These are phyloP conservation scores for Falco berigora DNA, from an alignment of 2,797 vertebrate genomes.

Conservation along the genomic window DNA sequence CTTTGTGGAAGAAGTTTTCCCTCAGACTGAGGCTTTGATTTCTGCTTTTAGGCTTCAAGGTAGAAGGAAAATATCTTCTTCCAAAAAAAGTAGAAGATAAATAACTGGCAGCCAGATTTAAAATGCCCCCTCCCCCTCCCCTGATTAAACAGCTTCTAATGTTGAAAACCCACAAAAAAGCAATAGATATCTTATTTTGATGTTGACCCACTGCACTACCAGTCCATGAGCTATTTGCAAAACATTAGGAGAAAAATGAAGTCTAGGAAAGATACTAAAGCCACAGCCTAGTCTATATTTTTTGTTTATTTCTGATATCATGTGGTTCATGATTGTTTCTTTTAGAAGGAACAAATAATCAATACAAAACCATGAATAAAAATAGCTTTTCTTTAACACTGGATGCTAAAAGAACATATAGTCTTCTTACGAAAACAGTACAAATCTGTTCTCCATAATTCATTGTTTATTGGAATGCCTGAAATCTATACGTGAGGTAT, in stretches of 20 bases:
- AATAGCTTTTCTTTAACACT: slow-evolving; percentile 70
- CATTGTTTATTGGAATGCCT: slow-evolving; percentile 61
- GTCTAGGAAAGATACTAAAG: slow-evolving; percentile 32
- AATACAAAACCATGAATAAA: slow-evolving; percentile 69
- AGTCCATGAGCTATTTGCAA: background rate
- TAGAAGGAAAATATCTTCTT: background rate
- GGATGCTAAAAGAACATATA: slow-evolving; percentile 63
- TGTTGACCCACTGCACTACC: background rate
- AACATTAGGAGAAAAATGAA: slow-evolving; percentile 9
- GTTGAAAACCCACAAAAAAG: background rate
- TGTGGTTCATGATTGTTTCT: slow-evolving; percentile 68
- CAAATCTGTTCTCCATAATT: slow-evolving; percentile 54
- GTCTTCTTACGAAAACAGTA: slow-evolving; percentile 50
- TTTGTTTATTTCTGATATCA: slow-evolving; percentile 57
- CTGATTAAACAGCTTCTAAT: background rate
- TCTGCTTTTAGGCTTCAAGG: background rate
- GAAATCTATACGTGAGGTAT: slow-evolving; percentile 61
- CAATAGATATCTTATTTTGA: background rate
- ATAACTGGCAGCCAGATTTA: background rate
- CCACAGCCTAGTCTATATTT: background rate
- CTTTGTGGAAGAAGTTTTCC: background rate
- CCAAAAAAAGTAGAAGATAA: background rate
- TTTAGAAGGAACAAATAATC: slow-evolving; percentile 71
- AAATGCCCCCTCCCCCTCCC: background rate
- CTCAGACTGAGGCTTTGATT: background rate